Base-by-base conservation (phyloP, 1,140 invertebrate species). In the Tetraneura akinire region DNA sequence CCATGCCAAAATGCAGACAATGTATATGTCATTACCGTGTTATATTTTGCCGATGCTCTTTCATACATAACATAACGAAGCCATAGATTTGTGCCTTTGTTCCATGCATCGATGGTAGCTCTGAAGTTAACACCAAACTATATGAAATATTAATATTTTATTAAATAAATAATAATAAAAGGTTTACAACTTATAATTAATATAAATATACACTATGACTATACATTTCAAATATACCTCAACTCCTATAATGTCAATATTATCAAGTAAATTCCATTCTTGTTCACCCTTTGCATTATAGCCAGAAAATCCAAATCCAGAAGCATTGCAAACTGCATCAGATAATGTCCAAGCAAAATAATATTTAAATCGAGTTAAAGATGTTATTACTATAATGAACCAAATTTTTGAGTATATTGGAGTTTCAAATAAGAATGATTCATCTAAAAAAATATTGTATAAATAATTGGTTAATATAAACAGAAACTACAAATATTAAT, bases 1-100 rank as follows among this genome's bases (percentile, higher is more conserved):
- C 94, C 97, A 87, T 99, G 97, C 97, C 97, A 99, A 29, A 98
- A 84, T 21, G 96, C 96, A 32, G 95, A 97, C 64, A 98, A 87
- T 2, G 90, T 86, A 86, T 96, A 98, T 2, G 96, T 97, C 64
- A 91, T 88, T 16, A 91, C 82, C 49, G 91, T 91, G 9, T 80
- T 82, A 23, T 80, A 81, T 49, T 87, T 87, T 32, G 70, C 57
- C 29, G 88, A 87, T 37, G 90, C 89, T 83, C 96, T 89, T 83
- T 96, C 93, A 86, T 97, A 98, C 81, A 94, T 93, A 13, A 96
- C 88, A 82, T 90, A 88, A 76, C 96, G 89, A 47, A 98, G 87
- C 96, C 96, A 98, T 82, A 88, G 86, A 86, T 95, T 95, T 21
- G 96, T 98, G 81, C 94, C 93, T 82, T 92, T 93, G 86, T 98